Evolutionary conservation across 2,888 invertebrate species (phyloP), one percentile per base, ranked within the genome.

Genomic region (Pharmacophagus antenor): DNA sequence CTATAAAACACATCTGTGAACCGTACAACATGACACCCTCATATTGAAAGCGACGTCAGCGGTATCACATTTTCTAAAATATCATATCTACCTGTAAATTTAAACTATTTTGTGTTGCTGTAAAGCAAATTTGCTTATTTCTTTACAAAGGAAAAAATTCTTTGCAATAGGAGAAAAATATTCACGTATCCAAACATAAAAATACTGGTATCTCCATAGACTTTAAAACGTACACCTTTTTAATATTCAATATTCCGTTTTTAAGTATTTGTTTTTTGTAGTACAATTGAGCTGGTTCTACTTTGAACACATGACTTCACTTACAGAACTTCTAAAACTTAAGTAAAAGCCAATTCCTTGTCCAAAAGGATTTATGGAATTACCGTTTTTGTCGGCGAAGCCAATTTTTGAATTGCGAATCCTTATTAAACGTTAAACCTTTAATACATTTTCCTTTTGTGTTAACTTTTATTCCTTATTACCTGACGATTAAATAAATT

Each of bases 1-100:
- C 75, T 76, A 74, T 79, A 84, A 85, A 85, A 81, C 73, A 76
- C 82, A 84, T 81, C 77, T 83, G 80, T 72, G 37, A n/a, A n/a
- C 74, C 69, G 17, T 17, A 53, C n/a, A 56, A 21, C 23, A n/a
- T 52, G 46, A 22, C 22, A 52, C 54, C 15, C 46, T 55, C 21
- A 56, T 61, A 63, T 59, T 67, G 64, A 65, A 67, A 62, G 56
- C 64, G 63, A 61, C 58, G 58, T 55, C 54, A 58, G 61, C 59
- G 17, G 3, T 18, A 49, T 62, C 62, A 51, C 50, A 20, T 56
- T 20, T 22, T 59, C 37, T 52, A 20, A 56, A 58, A 37, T 50
- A 17, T 50, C n/a, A 4, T 22, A 49, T 18, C 18, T 10, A 18
- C 18, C 22, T 23, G n/a, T 48, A 37, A 15, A 21, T 15, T 37